Percentiles rank a stretch among this genome's conserved stretches.
Conservation (phyloP, 2,797 vertebrate genomes). For the Morus bassanus region DNA sequence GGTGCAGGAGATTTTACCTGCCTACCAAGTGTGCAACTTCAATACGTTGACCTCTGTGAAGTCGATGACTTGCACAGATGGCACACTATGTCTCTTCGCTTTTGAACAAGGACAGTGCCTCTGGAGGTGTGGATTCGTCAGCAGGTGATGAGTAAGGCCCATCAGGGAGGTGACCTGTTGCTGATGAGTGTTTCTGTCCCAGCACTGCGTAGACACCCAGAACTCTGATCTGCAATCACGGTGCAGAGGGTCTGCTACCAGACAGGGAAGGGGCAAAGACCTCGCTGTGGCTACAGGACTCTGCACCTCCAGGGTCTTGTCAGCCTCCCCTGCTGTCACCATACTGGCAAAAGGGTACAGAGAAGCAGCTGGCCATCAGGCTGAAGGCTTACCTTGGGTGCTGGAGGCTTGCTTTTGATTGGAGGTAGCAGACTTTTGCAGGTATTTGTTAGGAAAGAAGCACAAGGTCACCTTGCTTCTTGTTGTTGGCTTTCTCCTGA, state of each 20-base stretch:
- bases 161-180: neutral
- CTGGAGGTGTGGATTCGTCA: neutral
- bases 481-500: neutral
- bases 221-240: neutral
- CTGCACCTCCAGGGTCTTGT: no score
- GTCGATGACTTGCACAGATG: rapidly evolving
- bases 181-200: neutral
- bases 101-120: neutral
- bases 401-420: neutral
- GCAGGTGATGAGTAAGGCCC: neutral
- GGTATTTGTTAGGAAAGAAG: neutral
- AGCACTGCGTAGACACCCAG: neutral
- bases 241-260: neutral
- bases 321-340: neutral
- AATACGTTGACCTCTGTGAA: neutral
- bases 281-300: neutral
- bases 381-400: neutral
- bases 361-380: neutral
- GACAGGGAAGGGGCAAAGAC: neutral
- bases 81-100: neutral
- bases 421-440: neutral
- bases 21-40: neutral
- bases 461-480: neutral
- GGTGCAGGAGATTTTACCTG: neutral
- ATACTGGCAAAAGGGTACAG: neutral